phyloP scores from a whole-genome alignment of 1,140 invertebrate species.

The Magallana angulata region DNA sequence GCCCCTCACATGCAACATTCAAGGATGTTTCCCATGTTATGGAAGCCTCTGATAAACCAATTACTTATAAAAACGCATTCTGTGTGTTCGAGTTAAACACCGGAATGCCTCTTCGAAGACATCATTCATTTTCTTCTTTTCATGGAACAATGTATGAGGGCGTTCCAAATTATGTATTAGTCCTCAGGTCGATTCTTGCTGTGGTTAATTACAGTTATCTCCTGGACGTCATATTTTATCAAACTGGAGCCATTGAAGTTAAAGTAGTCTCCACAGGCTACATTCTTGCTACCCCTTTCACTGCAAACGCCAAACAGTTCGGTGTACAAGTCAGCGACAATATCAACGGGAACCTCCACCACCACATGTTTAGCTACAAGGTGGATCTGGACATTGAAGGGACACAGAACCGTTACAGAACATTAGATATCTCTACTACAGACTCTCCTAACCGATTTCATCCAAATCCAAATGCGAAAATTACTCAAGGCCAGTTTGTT shows the following conservation, averaged over 20 bases:
- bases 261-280: slow-evolving; percentile 69
- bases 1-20: slow-evolving; percentile 68
- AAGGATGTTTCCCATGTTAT: slow-evolving; percentile 56
- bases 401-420: slow-evolving; percentile 66
- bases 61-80: slow-evolving; percentile 47
- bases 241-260: slow-evolving; percentile 69
- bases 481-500: slow-evolving; percentile 45
- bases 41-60: slow-evolving; percentile 55
- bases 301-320: slow-evolving; percentile 54
- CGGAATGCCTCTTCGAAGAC: slow-evolving; percentile 61
- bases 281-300: slow-evolving; percentile 59
- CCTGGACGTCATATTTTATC: slow-evolving; percentile 72
- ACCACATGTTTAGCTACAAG: slow-evolving; percentile 73
- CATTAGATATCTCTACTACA: slow-evolving; percentile 59
- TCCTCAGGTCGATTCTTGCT: slow-evolving; percentile 62
- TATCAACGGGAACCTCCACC: slow-evolving; percentile 68
- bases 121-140: slow-evolving; percentile 49
- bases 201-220: slow-evolving; percentile 74
- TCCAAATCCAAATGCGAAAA: slow-evolving; percentile 32
- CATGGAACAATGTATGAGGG: slow-evolving; percentile 59
- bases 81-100: slow-evolving; percentile 70
- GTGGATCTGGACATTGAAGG: slow-evolving; percentile 70
- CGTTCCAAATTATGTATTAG: slow-evolving; percentile 60
- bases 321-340: slow-evolving; percentile 64
- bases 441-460: slow-evolving; percentile 27